phyloP scores from a whole-genome alignment of 2,797 vertebrate genomes.

The Xiphorhynchus erythropygius region DNA sequence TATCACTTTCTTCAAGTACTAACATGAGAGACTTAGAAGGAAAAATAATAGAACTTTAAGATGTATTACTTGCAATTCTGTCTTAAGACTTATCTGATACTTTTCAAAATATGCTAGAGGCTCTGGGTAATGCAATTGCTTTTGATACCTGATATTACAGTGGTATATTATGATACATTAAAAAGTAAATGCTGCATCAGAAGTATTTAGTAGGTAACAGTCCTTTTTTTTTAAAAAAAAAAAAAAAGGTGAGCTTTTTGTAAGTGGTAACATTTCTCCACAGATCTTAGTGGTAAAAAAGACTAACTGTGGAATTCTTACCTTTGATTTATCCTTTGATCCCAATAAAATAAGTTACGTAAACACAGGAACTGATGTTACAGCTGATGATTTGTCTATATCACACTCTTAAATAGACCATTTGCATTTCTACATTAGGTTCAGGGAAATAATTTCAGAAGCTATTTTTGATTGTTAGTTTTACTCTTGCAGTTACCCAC shows the following conservation, averaged over 20 bases:
- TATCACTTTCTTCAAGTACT: background rate
- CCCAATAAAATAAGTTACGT: background rate
- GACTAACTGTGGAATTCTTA: background rate
- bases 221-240: background rate
- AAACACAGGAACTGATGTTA: background rate
- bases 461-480: background rate
- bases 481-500: background rate
- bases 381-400: background rate
- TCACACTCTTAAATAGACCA: rapidly evolving
- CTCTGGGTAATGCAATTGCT: background rate
- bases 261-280: background rate
- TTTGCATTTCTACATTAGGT: background rate
- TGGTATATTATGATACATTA: background rate
- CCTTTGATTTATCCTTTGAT: background rate
- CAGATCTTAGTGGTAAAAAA: background rate
- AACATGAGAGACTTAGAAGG: background rate
- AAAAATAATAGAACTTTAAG: background rate
- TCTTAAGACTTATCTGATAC: background rate
- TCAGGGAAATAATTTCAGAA: background rate
- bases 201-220: background rate
- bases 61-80: background rate
- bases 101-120: background rate
- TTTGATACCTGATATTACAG: background rate
- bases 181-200: background rate
- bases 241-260: background rate